Evolutionary conservation across 1,140 invertebrate species (phyloP), one percentile per base, ranked within the genome.

Genomic region (Ylistrum balloti): DNA sequence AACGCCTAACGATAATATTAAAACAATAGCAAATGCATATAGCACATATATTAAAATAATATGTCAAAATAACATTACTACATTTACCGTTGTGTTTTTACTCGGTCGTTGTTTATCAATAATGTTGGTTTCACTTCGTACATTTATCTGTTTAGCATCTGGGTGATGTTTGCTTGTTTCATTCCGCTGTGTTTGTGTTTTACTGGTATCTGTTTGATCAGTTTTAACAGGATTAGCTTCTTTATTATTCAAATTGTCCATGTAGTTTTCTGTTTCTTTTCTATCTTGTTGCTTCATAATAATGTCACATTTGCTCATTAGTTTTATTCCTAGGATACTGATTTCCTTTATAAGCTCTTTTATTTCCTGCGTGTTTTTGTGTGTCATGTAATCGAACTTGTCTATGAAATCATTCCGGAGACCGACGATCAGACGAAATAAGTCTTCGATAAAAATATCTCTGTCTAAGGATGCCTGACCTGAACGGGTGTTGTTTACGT

Each of bases 371-470:
- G 56, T 74, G 56, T 74, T 7, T n/a, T 74, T 74, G 22, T 74
- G 28, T 28, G 56, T 74, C 56, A 74, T 74, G 56, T 17, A 74
- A 74, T 74, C 22, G n/a, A 74, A 74, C 56, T 5, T 74, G 56
- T 74, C 56, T n/a, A 74, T 74, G 22, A 74, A 5, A 74, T 28
- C 56, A n/a, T 74, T n/a, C 22, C n/a, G 56, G n/a, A 74, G 56
- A n/a, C 56, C n/a, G 56, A 74, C 56, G 22, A 74, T 74, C 3
- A 74, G n/a, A 17, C 56, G 22, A 74, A 74, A 74, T n/a, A 74
- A 28, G 13, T 74, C 56, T n/a, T 74, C 56, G 56, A 74, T 74
- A 74, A n/a, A n/a, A n/a, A n/a, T 74, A n/a, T 74, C 56, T 74
- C 56, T 74, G 56, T 74, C 56, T 74, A 74, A 28, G n/a, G 56